Conservation (phyloP, 2,797 vertebrate species). For the Myoxocephalus aenaeus region DNA sequence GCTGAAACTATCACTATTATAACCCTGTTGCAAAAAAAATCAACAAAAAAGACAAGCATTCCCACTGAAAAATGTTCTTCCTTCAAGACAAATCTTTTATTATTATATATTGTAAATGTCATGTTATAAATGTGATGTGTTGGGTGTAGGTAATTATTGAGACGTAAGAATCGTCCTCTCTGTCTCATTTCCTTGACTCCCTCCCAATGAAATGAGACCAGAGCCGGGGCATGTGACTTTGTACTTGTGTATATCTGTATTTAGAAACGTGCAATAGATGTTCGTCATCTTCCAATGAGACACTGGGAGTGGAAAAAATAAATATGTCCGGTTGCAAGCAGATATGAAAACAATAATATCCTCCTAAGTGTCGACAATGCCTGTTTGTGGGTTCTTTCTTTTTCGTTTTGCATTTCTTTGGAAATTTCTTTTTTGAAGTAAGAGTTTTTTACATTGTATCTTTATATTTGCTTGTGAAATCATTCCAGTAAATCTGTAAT, state of each 20-base stretch:
- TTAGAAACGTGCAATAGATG: slow-evolving; percentile 86
- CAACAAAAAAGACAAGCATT: slow-evolving; percentile 79
- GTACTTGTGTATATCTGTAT: slow-evolving; percentile 86
- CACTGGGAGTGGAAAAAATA: slow-evolving; percentile 80
- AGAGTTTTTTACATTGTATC: slow-evolving; percentile 89
- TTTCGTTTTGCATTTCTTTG: slow-evolving; percentile 78
- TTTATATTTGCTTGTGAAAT: slow-evolving; percentile 89
- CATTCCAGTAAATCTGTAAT: slow-evolving; percentile 87
- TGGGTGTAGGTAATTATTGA: slow-evolving; percentile 87
- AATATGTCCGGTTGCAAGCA: slow-evolving; percentile 81
- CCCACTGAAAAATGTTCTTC: slow-evolving; percentile 88
- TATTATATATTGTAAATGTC: slow-evolving; percentile 89
- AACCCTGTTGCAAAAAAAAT: slow-evolving; percentile 83
- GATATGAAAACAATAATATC: slow-evolving; percentile 85
- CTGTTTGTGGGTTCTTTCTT: slow-evolving; percentile 82
- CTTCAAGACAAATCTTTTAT: slow-evolving; percentile 89
- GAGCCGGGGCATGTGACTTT: slow-evolving; percentile 82
- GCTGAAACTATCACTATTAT: slow-evolving; percentile 81
- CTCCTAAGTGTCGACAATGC: slow-evolving; percentile 86
- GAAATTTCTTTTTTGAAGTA: slow-evolving; percentile 83
- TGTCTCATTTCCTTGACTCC: slow-evolving; percentile 87
- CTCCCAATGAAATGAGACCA: slow-evolving; percentile 88
- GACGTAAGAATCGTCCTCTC: slow-evolving; percentile 74
- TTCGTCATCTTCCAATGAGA: slow-evolving; percentile 85
- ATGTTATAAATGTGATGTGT: slow-evolving; percentile 91